These are phyloP conservation scores for Zaprionus ornatus DNA, from an alignment of 1,140 invertebrate species.

Conservation along the genomic window DNA sequence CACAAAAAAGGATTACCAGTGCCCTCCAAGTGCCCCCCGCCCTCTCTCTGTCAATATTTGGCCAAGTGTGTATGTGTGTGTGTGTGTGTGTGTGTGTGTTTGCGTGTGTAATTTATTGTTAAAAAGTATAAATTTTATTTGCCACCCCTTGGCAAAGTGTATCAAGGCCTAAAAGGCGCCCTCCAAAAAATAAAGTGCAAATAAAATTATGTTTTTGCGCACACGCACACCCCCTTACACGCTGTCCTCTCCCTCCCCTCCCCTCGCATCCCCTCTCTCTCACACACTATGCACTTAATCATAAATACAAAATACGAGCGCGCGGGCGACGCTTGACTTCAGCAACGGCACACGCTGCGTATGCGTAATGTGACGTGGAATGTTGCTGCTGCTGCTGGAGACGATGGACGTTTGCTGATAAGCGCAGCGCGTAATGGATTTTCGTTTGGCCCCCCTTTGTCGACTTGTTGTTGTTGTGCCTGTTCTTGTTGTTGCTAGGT, in stretches of 20 bases:
- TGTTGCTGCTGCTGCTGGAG: conserved; percentile 51
- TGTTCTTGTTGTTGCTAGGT: conserved; percentile 37
- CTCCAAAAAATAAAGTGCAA: conserved; percentile 22
- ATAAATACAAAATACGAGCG: conserved; percentile 55
- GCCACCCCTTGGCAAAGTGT: conserved; percentile 4
- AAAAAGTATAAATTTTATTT: conserved; percentile 68
- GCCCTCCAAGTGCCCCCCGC: conserved; percentile 20
- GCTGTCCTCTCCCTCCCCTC: background rate
- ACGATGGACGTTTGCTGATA: conserved; percentile 59
- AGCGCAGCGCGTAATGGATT: conserved; percentile 67
- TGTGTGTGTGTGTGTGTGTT: background rate
- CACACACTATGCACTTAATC: conserved; percentile 40
- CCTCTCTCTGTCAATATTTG: conserved; percentile 59
- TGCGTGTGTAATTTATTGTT: conserved; percentile 64
- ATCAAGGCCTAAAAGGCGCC: background rate
- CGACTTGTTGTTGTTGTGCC: background rate
- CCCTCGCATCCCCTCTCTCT: background rate
- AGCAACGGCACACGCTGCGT: conserved; percentile 44
- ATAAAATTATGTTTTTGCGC: conserved; percentile 38
- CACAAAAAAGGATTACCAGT: conserved; percentile 75
- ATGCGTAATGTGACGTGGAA: conserved; percentile 63
- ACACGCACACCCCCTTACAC: conserved; percentile 12
- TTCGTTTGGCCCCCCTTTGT: conserved; percentile 18
- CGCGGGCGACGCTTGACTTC: conserved; percentile 38
- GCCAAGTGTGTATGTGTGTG: conserved; percentile 34